phyloP scores from a whole-genome alignment of 2,113 vertebrate species.

The Labrus mixtus region DNA sequence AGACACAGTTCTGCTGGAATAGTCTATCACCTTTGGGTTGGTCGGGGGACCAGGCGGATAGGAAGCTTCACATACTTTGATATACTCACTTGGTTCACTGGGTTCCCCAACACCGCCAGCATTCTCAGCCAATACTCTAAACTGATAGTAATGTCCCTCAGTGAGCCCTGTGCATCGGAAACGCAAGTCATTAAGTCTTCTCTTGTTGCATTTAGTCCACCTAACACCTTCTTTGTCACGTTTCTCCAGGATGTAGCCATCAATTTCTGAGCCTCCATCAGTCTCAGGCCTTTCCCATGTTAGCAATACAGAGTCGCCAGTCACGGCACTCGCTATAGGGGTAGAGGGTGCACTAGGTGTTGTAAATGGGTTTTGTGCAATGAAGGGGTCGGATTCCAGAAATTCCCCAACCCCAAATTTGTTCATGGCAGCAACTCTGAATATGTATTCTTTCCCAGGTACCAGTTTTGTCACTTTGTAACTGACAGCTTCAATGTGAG shows the following conservation, averaged over 20 bases:
- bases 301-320: slow-evolving; percentile 92
- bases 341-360: slow-evolving; percentile 91
- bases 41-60: slow-evolving; percentile 96
- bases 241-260: slow-evolving; percentile 96
- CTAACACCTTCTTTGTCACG: slow-evolving; percentile 95
- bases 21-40: slow-evolving; percentile 94
- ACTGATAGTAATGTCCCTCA: slow-evolving; percentile 96
- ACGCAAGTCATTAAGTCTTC: slow-evolving; percentile 91
- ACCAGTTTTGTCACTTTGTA: slow-evolving; percentile 96
- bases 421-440: slow-evolving; percentile 95
- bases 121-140: slow-evolving; percentile 96
- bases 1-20: slow-evolving; percentile 91
- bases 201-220: slow-evolving; percentile 98
- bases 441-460: slow-evolving; percentile 96
- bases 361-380: slow-evolving; percentile 94
- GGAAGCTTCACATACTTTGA: slow-evolving; percentile 91
- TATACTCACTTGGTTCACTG: slow-evolving; percentile 93
- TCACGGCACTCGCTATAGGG: slow-evolving; percentile 90
- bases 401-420: slow-evolving; percentile 95
- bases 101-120: slow-evolving; percentile 92
- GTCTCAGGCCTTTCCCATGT: slow-evolving; percentile 93
- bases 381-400: slow-evolving; percentile 93
- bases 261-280: slow-evolving; percentile 95
- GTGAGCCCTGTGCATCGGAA: slow-evolving; percentile 92
- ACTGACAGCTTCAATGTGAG: slow-evolving; percentile 91